phyloP scores from a whole-genome alignment of 2,888 invertebrate species.

The Pachliopta kotzebuea region DNA sequence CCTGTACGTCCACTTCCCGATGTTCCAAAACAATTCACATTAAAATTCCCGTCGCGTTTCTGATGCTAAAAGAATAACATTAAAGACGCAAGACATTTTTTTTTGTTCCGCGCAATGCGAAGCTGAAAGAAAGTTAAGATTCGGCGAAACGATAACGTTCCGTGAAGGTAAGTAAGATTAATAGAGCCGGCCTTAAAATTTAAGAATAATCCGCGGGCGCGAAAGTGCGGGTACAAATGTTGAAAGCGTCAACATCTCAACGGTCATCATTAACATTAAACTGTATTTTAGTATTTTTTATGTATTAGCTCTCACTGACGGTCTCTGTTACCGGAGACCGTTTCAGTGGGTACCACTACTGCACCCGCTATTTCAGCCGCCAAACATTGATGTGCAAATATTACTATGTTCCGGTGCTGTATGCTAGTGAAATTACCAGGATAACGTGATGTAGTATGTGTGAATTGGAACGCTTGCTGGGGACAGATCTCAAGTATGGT shows the following conservation, averaged over 20 bases:
- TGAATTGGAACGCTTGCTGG: no score
- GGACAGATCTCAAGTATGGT: no score
- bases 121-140: conserved; percentile 24
- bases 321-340: no score
- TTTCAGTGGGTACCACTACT: no score
- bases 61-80: conserved; percentile 29
- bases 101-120: conserved; percentile 4
- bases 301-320: no score
- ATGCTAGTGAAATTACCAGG: no score
- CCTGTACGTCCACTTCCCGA: conserved; percentile 27
- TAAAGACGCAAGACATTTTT: conserved; percentile 8
- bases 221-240: conserved; percentile 11
- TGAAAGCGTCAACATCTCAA: neutral
- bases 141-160: conserved; percentile 20
- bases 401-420: no score
- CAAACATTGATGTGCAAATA: no score
- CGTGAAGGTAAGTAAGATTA: conserved; percentile 20
- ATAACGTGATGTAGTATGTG: no score
- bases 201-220: conserved; percentile 10
- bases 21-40: conserved; percentile 34
- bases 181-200: conserved; percentile 14
- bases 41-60: conserved; percentile 31
- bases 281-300: no score
- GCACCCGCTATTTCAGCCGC: no score
- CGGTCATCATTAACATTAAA: conserved; percentile 1